These are phyloP conservation scores for Phorcus lineatus DNA, from an alignment of 2,888 invertebrate genomes.

Conservation along the genomic window DNA sequence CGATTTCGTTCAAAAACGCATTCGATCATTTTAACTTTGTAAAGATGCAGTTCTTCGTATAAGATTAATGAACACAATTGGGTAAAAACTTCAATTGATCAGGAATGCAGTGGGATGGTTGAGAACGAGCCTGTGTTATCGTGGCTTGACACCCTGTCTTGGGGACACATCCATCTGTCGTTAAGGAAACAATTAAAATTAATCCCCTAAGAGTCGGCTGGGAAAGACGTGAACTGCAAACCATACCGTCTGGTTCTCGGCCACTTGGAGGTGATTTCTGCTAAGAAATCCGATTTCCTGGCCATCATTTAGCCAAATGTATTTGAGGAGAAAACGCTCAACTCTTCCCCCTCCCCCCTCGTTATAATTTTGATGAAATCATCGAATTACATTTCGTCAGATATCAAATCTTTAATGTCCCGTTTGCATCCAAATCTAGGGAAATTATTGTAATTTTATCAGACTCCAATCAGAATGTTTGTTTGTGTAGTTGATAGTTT, in stretches of 20 bases:
- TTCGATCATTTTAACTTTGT: no score
- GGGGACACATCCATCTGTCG: background rate
- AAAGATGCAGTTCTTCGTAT: no score
- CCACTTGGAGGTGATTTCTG: background rate
- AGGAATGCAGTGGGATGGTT: no score
- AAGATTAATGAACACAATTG: no score
- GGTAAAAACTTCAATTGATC: no score
- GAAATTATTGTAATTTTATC: no score
- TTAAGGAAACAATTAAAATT: conserved; percentile 18
- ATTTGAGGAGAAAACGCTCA: conserved; percentile 12
- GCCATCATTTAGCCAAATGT: conserved; percentile 11
- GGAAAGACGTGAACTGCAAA: background rate
- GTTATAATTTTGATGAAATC: background rate
- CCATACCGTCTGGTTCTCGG: background rate
- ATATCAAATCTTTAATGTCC: background rate
- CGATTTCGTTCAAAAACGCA: no score
- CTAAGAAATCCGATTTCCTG: conserved; percentile 12
- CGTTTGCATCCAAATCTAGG: background rate
- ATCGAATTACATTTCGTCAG: conserved; percentile 8
- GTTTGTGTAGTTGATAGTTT: no score
- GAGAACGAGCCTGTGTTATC: no score
- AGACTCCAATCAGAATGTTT: no score
- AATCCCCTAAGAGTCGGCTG: conserved; percentile 1
- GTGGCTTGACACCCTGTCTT: no score
- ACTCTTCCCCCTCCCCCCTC: background rate